These are phyloP conservation scores for Metellina segmentata DNA, from an alignment of 2,888 invertebrate species.

Conservation along the genomic window DNA sequence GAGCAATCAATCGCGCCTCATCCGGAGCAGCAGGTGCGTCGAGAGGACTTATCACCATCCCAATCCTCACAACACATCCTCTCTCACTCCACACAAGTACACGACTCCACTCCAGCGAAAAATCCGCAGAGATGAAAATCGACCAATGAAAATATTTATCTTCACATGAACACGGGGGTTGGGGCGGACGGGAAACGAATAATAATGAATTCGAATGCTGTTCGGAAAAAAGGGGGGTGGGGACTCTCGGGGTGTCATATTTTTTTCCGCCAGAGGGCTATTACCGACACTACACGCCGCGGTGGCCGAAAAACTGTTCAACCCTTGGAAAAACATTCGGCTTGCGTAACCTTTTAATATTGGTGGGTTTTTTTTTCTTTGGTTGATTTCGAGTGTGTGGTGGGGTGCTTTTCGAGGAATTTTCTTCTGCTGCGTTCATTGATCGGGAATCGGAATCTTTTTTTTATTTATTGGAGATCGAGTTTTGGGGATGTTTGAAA, in stretches of 20 bases:
- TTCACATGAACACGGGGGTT: constrained; percentile 63
- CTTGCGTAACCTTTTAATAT: constrained; percentile 69
- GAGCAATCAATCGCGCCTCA: constrained; percentile 41
- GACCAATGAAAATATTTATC: constrained; percentile 76
- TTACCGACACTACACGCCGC: constrained; percentile 54
- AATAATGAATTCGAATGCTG: constrained; percentile 59
- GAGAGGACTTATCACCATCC: constrained; percentile 41
- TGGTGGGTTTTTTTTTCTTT: not conserved
- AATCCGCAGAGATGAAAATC: constrained; percentile 67
- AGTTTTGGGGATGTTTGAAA: no score
- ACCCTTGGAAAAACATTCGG: constrained; percentile 68
- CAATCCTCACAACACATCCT: constrained; percentile 55
- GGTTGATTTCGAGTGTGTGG: not conserved
- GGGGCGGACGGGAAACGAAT: constrained; percentile 59
- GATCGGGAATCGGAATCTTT: no score
- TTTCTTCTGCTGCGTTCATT: not conserved
- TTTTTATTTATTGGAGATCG: no score
- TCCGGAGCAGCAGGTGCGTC: constrained; percentile 60
- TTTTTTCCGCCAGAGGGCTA: constrained; percentile 69
- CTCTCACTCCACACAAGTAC: constrained; percentile 18
- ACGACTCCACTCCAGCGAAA: constrained; percentile 44
- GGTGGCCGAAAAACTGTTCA: constrained; percentile 38
- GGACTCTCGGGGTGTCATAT: not conserved
- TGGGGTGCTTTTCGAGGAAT: not conserved
- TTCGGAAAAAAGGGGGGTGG: not conserved